phyloP scores from a whole-genome alignment of 1,140 invertebrate species.

The Mylabris phalerata region DNA sequence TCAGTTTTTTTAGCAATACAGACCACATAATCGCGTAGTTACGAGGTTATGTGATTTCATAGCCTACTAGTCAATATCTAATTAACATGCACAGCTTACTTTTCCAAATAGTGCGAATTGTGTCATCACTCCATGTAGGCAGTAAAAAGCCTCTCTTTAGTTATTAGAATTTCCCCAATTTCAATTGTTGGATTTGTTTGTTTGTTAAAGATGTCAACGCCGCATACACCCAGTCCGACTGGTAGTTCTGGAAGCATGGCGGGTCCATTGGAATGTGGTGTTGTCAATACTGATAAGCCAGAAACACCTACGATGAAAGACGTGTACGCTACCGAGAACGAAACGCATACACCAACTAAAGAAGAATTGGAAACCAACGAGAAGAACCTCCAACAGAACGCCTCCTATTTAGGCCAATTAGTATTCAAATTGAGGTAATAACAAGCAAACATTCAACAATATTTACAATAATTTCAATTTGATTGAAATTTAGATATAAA shows the following conservation, averaged over 20 bases:
- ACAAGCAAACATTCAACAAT: constrained; percentile 3
- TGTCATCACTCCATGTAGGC: too few species aligned
- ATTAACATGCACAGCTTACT: too few species aligned
- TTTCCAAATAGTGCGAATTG: too few species aligned
- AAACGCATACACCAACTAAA: constrained; percentile 47
- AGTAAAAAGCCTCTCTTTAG: too few species aligned
- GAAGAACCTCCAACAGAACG: constrained; percentile 52
- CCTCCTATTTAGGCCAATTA: constrained; percentile 67
- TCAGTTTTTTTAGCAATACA: too few species aligned
- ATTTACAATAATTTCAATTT: not conserved
- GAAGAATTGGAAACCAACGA: constrained; percentile 56
- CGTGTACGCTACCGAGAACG: constrained; percentile 45
- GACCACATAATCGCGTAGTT: too few species aligned
- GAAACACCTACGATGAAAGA: constrained; percentile 44
- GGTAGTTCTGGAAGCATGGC: constrained; percentile 28
- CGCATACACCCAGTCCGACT: constrained; percentile 39
- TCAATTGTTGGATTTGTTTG: not conserved
- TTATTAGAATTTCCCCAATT: not conserved
- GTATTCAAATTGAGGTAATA: constrained; percentile 72
- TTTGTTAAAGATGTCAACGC: constrained; percentile 34
- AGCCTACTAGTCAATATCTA: too few species aligned
- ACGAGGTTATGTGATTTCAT: too few species aligned
- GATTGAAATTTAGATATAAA: constrained; percentile 62
- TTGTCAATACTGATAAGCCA: constrained; percentile 31
- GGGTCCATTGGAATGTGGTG: constrained; percentile 39